These are phyloP conservation scores for Neodiprion virginianus DNA, from an alignment of 1,140 invertebrate genomes.

Conservation along the genomic window DNA sequence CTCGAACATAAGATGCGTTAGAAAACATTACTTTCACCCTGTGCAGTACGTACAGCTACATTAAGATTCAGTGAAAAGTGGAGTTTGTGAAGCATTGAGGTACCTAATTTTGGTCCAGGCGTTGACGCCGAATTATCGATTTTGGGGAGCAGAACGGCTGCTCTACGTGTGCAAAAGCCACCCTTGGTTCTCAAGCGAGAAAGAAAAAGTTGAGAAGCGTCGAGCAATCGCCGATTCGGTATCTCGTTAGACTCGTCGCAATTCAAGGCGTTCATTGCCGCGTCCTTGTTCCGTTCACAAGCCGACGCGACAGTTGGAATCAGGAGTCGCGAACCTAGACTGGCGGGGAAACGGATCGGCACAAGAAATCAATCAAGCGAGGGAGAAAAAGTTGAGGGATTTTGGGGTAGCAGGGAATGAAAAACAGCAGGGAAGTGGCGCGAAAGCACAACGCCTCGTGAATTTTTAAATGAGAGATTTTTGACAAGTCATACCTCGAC, in stretches of 20 bases:
- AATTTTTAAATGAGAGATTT: slow-evolving; percentile 9
- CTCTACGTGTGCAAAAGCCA: no score
- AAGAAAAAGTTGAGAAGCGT: neutral
- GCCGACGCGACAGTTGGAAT: neutral
- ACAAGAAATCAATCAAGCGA: slow-evolving; percentile 1
- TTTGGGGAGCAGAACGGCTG: no score
- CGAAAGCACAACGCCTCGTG: neutral
- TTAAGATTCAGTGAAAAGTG: no score
- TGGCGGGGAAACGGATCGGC: neutral
- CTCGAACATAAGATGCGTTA: no score
- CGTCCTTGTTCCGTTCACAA: neutral
- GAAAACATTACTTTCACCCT: no score
- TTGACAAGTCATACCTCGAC: slow-evolving; percentile 74
- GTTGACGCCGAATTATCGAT: no score
- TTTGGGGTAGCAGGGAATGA: neutral
- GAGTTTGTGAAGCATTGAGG: no score
- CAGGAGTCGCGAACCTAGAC: neutral
- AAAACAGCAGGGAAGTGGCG: neutral
- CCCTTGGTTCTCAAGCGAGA: no score
- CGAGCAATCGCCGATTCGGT: neutral
- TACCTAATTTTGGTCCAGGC: no score
- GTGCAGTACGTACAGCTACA: no score
- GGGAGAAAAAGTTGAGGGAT: slow-evolving; percentile 11
- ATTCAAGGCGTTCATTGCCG: neutral
- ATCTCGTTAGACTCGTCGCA: neutral